Evolutionary conservation across 2,888 invertebrate genomes (phyloP), one percentile per base, ranked within the genome.

Genomic region (Aphrophora alni): DNA sequence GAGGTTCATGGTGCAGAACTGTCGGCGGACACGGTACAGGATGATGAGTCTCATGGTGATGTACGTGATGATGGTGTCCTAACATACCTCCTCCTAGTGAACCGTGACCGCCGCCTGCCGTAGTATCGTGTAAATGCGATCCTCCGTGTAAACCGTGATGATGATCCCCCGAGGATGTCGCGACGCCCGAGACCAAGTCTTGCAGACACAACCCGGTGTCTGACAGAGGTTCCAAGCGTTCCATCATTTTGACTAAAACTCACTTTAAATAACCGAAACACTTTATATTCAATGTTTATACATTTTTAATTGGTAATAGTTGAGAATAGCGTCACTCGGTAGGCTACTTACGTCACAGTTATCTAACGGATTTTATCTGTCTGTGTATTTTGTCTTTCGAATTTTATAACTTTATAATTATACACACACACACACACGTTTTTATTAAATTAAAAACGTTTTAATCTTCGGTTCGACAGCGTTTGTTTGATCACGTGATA

Each of bases 181-280:
- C 81, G 21, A 83, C 90, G 26, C 91, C 90, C 82, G 91, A 91
- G 82, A 93, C 93, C 85, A 94, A 90, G 89, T 94, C 94, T 87
- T 94, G 94, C 77, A 94, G 91, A 86, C 94, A 94, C 86, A 94
- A 90, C 85, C 93, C 92, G 86, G 92, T 91, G 89, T 94, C 93
- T 87, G 91, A 90, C 86, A 93, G 90, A 87, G 92, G 91, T 90
- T 93, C 93, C 91, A 93, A 91, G 82, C 92, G 91, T 87, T 92
- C 92, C 92, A 92, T 92, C 84, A 85, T 85, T 26, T 51, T 78
- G 75, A 77, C 69, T 33, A 8, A 33, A n/a, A 33, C 8, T 38
- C 33, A 38, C 25, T 28, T 77, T 77, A 17, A 38, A 2, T 51
- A 27, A n/a, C 21, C 44, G 44, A 14, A 44, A 14, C 59, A 59